A percentile compares a stretch with the other conserved stretches of the same genome.
Conservation (phyloP, 2,797 vertebrate species). For the Pampus argenteus region DNA sequence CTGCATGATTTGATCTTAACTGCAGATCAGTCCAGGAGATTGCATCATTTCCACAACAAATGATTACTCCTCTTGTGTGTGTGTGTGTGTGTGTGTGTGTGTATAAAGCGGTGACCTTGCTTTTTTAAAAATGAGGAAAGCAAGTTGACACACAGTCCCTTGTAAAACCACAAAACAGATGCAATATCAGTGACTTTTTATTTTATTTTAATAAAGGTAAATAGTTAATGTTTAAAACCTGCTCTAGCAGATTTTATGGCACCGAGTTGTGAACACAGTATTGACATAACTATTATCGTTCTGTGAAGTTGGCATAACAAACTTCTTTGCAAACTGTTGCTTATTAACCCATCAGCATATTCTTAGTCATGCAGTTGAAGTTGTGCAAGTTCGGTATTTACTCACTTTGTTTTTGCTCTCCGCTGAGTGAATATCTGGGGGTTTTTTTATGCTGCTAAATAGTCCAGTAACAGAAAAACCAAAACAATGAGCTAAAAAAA, state of each 20-base stretch:
- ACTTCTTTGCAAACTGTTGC: background rate
- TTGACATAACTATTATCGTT: background rate
- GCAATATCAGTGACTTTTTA: no score
- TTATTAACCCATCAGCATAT: background rate
- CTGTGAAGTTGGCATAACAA: background rate
- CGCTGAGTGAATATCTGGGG: background rate
- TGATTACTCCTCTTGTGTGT: slow-evolving; percentile 55
- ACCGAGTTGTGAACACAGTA: background rate
- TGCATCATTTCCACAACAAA: slow-evolving; percentile 75
- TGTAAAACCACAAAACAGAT: slow-evolving; percentile 23
- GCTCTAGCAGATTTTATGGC: no score
- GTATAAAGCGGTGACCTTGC: slow-evolving; percentile 36
- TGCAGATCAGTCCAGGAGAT: slow-evolving; percentile 61
- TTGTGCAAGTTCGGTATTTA: background rate
- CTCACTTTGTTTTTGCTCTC: background rate
- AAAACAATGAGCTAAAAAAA: background rate
- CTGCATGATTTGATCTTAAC: slow-evolving; percentile 53
- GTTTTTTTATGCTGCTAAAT: no score
- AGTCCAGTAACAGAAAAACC: background rate
- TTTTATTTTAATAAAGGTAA: no score
- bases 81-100: slow-evolving; percentile 8
- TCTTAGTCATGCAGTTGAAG: background rate
- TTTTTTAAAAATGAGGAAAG: slow-evolving; percentile 15
- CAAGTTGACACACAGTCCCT: slow-evolving; percentile 14
- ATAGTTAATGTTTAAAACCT: no score